A percentile compares a stretch with the other conserved stretches of the same genome.
Conservation (phyloP, 2,113 vertebrate species). For the Illadopsis cleaveri region DNA sequence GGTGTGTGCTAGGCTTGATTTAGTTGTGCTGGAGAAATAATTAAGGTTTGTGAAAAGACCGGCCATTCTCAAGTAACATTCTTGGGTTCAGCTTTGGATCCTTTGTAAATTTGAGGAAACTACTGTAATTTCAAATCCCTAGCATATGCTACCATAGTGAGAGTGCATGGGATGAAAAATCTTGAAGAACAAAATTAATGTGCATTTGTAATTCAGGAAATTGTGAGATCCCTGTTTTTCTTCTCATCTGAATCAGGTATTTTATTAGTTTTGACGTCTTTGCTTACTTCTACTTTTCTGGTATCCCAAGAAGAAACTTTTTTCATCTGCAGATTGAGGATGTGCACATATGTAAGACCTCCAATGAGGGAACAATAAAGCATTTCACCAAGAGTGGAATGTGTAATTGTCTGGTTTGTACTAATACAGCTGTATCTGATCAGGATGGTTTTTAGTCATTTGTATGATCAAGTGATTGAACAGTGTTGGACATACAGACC, state of each 20-base stretch:
- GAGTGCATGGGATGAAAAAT: not conserved
- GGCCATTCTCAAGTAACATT: not conserved
- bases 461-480: not conserved
- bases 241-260: not conserved
- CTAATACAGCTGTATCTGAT: not conserved
- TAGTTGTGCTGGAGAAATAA: not conserved
- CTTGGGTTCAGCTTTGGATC: not conserved
- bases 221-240: not conserved
- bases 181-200: not conserved
- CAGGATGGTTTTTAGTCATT: not conserved
- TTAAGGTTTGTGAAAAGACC: not conserved
- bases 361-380: not conserved
- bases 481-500: fast-evolving
- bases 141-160: not conserved
- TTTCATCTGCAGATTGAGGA: not conserved
- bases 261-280: not conserved
- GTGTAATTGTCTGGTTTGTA: not conserved
- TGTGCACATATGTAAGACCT: not conserved
- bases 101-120: not conserved
- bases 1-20: not conserved
- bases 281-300: not conserved
- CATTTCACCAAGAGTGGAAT: not conserved
- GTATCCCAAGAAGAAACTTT: not conserved
- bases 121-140: not conserved
- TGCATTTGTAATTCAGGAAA: not conserved